Base-by-base conservation (phyloP, 2,888 invertebrate genomes). In the Pyrgus malvae region DNA sequence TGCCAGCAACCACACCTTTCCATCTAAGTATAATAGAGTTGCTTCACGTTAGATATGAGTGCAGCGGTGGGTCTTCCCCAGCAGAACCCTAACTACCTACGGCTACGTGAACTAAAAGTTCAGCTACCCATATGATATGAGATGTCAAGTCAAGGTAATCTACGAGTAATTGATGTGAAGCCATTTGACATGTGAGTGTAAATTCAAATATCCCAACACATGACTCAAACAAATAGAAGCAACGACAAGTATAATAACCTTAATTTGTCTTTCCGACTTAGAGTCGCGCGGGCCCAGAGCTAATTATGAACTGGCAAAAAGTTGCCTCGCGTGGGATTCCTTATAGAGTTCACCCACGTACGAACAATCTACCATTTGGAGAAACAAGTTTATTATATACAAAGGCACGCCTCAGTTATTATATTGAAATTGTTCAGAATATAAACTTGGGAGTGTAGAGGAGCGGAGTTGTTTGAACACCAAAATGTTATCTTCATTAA, bases 241-340 rank as follows among this genome's bases (percentile, higher is more conserved):
- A 29, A 51, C 44, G 55, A 59, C 60, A 58, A 58, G 41, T 56
- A 59, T 65, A 66, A 69, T 68, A 68, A 61, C 62, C 62, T 68
- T 67, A 66, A 69, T 69, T 78, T 78, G 74, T 73, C 63, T 74
- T 72, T 64, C 64, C 61, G 59, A 70, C 68, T 51, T 27, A 23
- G 35, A 42, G 35, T 61, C 68, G 60, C 72, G 60, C 72, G 83
- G 74, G 76, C 86, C 80, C 86, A 69, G 64, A 86, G 82, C 83
- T 83, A 81, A 86, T 86, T 84, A 86, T 78, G 80, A 73, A 70
- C 75, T 77, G 78, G 78, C 79, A 83, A 84, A 85, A 83, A 81
- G 76, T 76, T 72, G 69, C 63, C 74, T 74, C 62, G 63, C 62
- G 67, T 58, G 68, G 60, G 63, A 60, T 77, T 75, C 74, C 76